Evolutionary conservation across 2,113 vertebrate genomes (phyloP).

Genomic region (Rhinolophus ferrumequinum): DNA sequence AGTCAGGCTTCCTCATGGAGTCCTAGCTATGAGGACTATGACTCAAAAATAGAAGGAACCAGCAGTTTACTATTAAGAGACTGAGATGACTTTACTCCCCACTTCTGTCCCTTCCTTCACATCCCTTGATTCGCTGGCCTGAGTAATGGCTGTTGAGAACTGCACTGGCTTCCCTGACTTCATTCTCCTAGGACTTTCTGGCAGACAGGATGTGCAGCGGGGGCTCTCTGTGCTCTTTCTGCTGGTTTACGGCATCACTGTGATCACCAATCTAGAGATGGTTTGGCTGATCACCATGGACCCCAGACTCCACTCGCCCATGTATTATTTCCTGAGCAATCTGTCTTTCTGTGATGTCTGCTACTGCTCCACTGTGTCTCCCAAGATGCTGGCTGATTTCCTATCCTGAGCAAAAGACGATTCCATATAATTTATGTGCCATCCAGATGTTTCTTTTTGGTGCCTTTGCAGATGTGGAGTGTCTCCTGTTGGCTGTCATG

Average conservation of each 20-base stretch:
- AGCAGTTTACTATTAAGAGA: not conserved
- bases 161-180: slow-evolving; percentile 41
- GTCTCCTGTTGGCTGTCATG: slow-evolving; percentile 72
- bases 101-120: not conserved
- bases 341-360: slow-evolving; percentile 68
- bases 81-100: not conserved
- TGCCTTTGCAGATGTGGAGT: slow-evolving; percentile 62
- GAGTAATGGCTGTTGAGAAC: slow-evolving; percentile 14
- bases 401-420: slow-evolving; percentile 40
- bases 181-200: slow-evolving; percentile 25
- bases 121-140: not conserved
- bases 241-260: slow-evolving; percentile 44
- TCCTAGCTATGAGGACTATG: too few species aligned
- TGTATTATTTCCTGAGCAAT: slow-evolving; percentile 72
- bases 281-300: slow-evolving; percentile 53
- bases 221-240: slow-evolving; percentile 53
- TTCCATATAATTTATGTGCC: slow-evolving; percentile 56
- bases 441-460: slow-evolving; percentile 69
- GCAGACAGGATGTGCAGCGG: not conserved
- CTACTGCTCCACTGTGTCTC: slow-evolving; percentile 63
- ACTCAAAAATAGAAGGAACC: not conserved
- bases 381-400: slow-evolving; percentile 70
- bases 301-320: slow-evolving; percentile 33
- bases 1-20: not conserved
- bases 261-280: slow-evolving; percentile 54